A percentile compares a stretch with the other conserved stretches of the same genome.
Evolutionary conservation across 1,140 invertebrate genomes (phyloP).

Genomic region (Asbolus verrucosus): DNA sequence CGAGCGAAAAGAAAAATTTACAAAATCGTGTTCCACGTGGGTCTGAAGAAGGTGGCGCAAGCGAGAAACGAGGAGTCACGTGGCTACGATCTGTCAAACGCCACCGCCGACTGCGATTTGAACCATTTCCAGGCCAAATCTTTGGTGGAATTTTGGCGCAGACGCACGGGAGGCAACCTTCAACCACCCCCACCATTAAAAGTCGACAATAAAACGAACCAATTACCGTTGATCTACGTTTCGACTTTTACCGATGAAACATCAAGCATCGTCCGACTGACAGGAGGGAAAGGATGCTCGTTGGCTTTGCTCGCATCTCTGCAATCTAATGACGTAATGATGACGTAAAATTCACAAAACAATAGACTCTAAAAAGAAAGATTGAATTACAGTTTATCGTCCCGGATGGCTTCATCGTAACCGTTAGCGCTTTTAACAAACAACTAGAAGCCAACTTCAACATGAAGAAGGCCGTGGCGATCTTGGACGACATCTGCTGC

Average conservation of each 20-base stretch:
- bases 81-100: slow-evolving; percentile 49
- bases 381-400: slow-evolving; percentile 52
- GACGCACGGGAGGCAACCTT: neutral
- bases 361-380: neutral
- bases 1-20: slow-evolving; percentile 35
- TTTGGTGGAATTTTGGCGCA: slow-evolving; percentile 51
- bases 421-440: slow-evolving; percentile 52
- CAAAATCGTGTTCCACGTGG: slow-evolving; percentile 44
- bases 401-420: slow-evolving; percentile 58
- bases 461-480: slow-evolving; percentile 52
- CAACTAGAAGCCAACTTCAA: slow-evolving; percentile 54
- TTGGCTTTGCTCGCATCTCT: slow-evolving; percentile 72
- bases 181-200: slow-evolving; percentile 35
- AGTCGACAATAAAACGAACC: slow-evolving; percentile 45
- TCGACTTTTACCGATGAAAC: slow-evolving; percentile 47
- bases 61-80: slow-evolving; percentile 44
- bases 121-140: slow-evolving; percentile 52
- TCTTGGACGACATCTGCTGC: slow-evolving; percentile 58
- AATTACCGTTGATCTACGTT: slow-evolving; percentile 46
- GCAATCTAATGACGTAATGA: slow-evolving; percentile 64
- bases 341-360: too few species aligned
- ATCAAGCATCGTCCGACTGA: slow-evolving; percentile 59
- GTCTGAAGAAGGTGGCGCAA: slow-evolving; percentile 10
- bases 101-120: slow-evolving; percentile 51
- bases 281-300: slow-evolving; percentile 80